Evolutionary conservation across 1,140 invertebrate genomes (phyloP), one percentile per base, ranked within the genome.

Genomic region (Sitobion miscanthi): DNA sequence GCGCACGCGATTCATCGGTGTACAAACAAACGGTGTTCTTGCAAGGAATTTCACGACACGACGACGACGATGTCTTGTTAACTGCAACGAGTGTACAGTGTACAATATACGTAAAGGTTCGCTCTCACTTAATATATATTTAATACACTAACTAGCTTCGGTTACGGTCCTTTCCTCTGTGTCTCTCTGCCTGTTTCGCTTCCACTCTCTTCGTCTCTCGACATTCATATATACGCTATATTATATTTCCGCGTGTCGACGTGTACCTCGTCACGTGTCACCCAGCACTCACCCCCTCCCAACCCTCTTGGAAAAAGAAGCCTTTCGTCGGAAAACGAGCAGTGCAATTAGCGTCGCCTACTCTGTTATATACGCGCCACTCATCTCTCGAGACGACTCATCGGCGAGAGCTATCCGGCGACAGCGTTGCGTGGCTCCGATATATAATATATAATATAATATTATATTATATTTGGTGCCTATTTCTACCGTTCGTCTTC

Each of bases 321-420:
- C 25, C 25, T 38, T 77, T 90, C n/a, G 23, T 35, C 23, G 89
- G 89, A 54, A 91, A 69, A 91, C 90, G 90, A 91, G 35, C 62
- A 62, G 25, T 20, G 62, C 90, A 91, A 91, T 91, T 91, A 91
- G 90, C 30, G 90, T 69, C 54, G 57, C 11, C 23, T 91, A 38
- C 25, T 30, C 25, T 45, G 35, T 69, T 57, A 42, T 47, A 45
- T 54, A 54, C 20, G 11, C 25, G 11, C 25, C 42, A 45, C 45
- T 45, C 45, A 4, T 87, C 85, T 47, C 30, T n/a, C 21, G 14
- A 82, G n/a, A 21, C 77, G 77, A 9, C 82, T 38, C 82, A 42
- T 83, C 82, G 14, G 21, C 35, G 7, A 35, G 38, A 38, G 35
- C 21, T 83, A 83, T 35, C 38, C 21, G 20, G 20, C 38, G 7